phyloP scores from a whole-genome alignment of 2,888 invertebrate species.

The Drosophila paucipuncta region DNA sequence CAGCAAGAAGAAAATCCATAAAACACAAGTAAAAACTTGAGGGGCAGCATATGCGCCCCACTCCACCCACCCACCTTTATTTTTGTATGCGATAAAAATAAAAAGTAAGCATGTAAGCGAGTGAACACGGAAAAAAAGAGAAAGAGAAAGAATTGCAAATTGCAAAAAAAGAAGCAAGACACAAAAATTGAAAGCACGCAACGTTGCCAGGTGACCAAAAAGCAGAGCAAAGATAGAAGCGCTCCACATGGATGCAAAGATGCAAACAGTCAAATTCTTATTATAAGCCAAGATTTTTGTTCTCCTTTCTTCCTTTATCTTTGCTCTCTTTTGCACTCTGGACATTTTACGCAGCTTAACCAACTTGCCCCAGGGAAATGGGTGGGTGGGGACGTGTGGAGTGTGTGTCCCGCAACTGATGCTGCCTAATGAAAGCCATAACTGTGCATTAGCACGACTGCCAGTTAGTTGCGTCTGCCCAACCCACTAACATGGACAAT shows the following conservation, averaged over 20 bases:
- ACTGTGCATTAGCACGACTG: conserved; percentile 56
- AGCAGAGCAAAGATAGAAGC: conserved; percentile 3
- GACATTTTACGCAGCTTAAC: conserved; percentile 63
- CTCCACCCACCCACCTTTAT: not conserved
- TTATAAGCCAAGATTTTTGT: conserved; percentile 46
- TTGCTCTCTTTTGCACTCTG: not conserved
- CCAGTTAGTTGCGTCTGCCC: conserved; percentile 36
- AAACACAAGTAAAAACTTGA: conserved; percentile 59
- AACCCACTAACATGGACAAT: conserved; percentile 38
- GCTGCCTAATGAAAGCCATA: conserved; percentile 58
- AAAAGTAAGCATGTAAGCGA: conserved; percentile 43
- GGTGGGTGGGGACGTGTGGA: not conserved
- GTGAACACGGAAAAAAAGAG: conserved; percentile 24
- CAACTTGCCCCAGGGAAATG: conserved; percentile 33
- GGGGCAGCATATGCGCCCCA: conserved; percentile 46
- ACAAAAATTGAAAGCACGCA: conserved; percentile 39
- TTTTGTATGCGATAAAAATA: conserved; percentile 64
- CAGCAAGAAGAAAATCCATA: conserved; percentile 68
- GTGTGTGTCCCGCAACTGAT: conserved; percentile 4
- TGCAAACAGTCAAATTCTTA: conserved; percentile 69
- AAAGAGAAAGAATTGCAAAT: conserved; percentile 9
- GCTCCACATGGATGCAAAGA: conserved; percentile 33
- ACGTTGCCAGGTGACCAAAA: conserved; percentile 36
- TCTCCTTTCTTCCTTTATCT: not conserved
- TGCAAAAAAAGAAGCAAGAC: conserved; percentile 28